Percentiles rank a stretch among this genome's conserved stretches.
phyloP scores from a whole-genome alignment of 1,140 invertebrate genomes.

The Chrysoperla carnea region DNA sequence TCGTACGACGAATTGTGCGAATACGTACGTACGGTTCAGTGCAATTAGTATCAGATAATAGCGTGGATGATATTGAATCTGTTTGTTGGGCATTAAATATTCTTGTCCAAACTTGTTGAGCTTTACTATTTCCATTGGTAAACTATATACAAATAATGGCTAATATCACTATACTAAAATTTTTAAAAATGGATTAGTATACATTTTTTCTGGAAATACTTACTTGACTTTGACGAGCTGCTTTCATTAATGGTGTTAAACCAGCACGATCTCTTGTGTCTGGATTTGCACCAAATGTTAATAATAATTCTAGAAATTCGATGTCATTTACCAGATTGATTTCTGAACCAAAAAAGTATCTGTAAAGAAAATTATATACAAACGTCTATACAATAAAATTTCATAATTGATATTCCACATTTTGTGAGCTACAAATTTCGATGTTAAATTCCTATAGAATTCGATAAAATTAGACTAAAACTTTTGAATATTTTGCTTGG shows the following conservation, averaged over 20 bases:
- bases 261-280: constrained; percentile 71
- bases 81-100: not conserved
- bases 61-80: not conserved
- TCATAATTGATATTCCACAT: no score
- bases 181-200: no score
- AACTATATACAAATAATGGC: no score
- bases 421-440: no score
- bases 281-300: constrained; percentile 70
- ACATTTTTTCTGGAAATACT: constrained; percentile 1
- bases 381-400: no score
- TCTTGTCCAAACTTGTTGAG: no score
- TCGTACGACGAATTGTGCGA: not conserved
- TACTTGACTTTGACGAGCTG: constrained; percentile 56
- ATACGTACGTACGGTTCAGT: not conserved
- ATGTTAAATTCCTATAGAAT: no score
- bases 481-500: no score
- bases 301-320: constrained; percentile 61
- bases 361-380: not conserved
- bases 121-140: no score
- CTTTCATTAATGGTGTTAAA: constrained; percentile 76
- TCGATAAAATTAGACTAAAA: no score
- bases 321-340: constrained; percentile 74
- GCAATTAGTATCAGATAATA: constrained; percentile 1
- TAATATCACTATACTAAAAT: no score
- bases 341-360: constrained; percentile 76